Conservation (phyloP, 1,140 invertebrate species). For the Eupeodes corollae region DNA sequence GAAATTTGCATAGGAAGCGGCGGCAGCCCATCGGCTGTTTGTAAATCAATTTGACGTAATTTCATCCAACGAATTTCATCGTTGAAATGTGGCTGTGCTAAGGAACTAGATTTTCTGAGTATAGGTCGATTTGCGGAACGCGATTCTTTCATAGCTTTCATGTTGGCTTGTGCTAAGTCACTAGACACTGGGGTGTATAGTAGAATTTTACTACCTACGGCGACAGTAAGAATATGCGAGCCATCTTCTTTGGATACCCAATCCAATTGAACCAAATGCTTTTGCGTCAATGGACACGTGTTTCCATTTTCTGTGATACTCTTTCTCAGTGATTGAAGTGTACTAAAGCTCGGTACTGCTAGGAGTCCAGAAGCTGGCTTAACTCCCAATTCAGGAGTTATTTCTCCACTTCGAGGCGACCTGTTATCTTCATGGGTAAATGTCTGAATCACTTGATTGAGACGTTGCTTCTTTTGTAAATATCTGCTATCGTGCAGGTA, state of each 20-base stretch:
- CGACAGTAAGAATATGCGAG: constrained; percentile 93
- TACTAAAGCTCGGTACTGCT: constrained; percentile 86
- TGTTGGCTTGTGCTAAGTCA: constrained; percentile 80
- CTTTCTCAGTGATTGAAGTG: constrained; percentile 74
- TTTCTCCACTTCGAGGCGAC: constrained; percentile 43
- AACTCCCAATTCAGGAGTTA: constrained; percentile 23
- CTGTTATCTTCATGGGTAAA: constrained; percentile 49
- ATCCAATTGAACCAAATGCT: constrained; percentile 85
- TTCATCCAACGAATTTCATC: constrained; percentile 94
- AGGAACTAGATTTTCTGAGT: constrained; percentile 71
- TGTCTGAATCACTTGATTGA: constrained; percentile 57
- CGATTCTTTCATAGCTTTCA: constrained; percentile 76
- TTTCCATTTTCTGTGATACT: constrained; percentile 86
- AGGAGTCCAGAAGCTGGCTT: constrained; percentile 52
- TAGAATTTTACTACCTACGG: constrained; percentile 84
- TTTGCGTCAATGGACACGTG: constrained; percentile 76
- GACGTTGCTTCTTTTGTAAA: constrained; percentile 62
- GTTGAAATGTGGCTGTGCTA: constrained; percentile 71
- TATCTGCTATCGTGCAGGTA: constrained; percentile 73
- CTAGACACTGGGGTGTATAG: constrained; percentile 76
- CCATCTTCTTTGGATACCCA: constrained; percentile 99
- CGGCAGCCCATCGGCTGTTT: constrained; percentile 88
- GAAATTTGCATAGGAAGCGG: constrained; percentile 96
- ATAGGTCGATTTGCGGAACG: constrained; percentile 68
- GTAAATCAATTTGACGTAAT: constrained; percentile 77